Evolutionary conservation across 2,888 invertebrate genomes (phyloP).

Genomic region (Drosophila recens): DNA sequence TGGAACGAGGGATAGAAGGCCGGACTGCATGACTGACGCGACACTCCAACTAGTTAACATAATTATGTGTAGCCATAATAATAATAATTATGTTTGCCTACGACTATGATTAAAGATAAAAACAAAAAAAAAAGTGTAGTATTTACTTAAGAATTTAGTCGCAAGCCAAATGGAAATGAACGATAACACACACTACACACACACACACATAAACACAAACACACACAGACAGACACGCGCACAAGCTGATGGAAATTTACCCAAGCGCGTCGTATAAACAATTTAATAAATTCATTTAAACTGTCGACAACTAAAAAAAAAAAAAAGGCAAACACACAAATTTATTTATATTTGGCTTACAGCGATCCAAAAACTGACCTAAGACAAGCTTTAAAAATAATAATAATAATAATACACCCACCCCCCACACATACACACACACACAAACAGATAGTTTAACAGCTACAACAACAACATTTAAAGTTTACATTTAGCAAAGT

Average conservation of each 20-base stretch:
- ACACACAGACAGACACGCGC: constrained; percentile 6
- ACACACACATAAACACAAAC: neutral
- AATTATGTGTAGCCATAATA: constrained; percentile 14
- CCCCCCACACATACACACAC: neutral
- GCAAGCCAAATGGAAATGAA: constrained; percentile 57
- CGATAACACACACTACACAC: constrained; percentile 53
- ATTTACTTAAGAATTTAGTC: constrained; percentile 37
- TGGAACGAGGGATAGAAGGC: neutral
- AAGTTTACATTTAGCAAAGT: constrained; percentile 69
- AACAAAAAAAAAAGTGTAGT: constrained; percentile 5
- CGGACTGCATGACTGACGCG: constrained; percentile 1
- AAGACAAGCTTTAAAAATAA: constrained; percentile 44
- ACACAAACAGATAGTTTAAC: constrained; percentile 34
- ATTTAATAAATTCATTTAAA: constrained; percentile 56
- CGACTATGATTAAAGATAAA: constrained; percentile 22
- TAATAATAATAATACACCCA: constrained; percentile 11
- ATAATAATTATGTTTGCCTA: constrained; percentile 29
- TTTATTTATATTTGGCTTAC: constrained; percentile 65
- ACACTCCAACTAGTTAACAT: constrained; percentile 14
- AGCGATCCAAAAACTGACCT: constrained; percentile 67
- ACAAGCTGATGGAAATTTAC: constrained; percentile 69
- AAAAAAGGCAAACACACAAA: constrained; percentile 35
- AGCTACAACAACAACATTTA: constrained; percentile 36
- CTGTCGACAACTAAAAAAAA: constrained; percentile 35
- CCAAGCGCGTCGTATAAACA: constrained; percentile 57